These are phyloP conservation scores for Zaprionus gabonicus DNA, from an alignment of 1,140 invertebrate genomes.

Conservation along the genomic window DNA sequence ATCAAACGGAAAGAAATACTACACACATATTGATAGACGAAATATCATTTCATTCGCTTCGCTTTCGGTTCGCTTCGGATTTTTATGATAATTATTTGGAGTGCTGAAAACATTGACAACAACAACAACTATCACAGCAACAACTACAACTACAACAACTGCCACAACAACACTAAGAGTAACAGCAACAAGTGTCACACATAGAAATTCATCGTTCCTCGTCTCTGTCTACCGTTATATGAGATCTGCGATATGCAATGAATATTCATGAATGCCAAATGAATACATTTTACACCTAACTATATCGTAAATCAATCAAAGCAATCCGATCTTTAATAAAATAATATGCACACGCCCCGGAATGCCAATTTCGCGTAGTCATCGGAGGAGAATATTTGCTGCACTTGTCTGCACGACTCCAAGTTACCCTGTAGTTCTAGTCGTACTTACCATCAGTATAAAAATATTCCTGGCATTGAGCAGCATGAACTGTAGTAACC, in stretches of 20 bases:
- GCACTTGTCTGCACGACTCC: background rate
- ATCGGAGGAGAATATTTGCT: slow-evolving; percentile 11
- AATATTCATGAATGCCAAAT: slow-evolving; percentile 14
- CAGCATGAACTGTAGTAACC: slow-evolving; percentile 83
- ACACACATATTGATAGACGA: slow-evolving; percentile 38
- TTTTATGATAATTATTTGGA: slow-evolving; percentile 76
- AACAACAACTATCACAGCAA: slow-evolving; percentile 7
- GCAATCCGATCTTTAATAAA: slow-evolving; percentile 44
- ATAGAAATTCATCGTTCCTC: slow-evolving; percentile 11
- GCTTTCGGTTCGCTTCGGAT: background rate
- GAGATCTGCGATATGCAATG: background rate
- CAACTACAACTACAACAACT: background rate
- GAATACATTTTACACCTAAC: slow-evolving; percentile 24
- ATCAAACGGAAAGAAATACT: slow-evolving; percentile 55
- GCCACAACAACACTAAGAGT: background rate
- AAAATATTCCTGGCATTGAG: slow-evolving; percentile 81
- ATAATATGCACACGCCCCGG: slow-evolving; percentile 41
- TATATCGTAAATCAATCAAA: slow-evolving; percentile 46
- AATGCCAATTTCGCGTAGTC: slow-evolving; percentile 14
- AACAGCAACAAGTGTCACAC: slow-evolving; percentile 28
- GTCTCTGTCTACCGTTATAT: background rate
- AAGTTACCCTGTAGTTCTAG: slow-evolving; percentile 9
- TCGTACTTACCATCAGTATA: slow-evolving; percentile 76
- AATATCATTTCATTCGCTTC: slow-evolving; percentile 23
- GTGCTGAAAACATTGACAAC: slow-evolving; percentile 49